Conservation (phyloP, 1,140 invertebrate species). For the Metaphire vulgaris region DNA sequence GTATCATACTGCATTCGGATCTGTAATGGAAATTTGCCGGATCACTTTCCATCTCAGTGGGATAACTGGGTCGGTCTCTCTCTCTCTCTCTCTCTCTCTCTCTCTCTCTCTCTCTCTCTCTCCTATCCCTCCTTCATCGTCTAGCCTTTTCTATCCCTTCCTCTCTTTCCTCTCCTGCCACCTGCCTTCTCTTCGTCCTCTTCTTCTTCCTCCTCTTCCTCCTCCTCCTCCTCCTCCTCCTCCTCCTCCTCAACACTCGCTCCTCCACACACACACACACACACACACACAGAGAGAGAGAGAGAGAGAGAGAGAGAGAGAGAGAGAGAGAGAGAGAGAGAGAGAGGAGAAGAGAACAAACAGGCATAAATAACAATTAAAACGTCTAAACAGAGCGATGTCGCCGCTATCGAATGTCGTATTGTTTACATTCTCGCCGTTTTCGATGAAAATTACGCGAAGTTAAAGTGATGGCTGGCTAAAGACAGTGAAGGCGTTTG, state of each 20-base stretch:
- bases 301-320: conserved; percentile 1
- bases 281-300: neutral
- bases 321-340: conserved; percentile 1
- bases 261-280: neutral
- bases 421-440: too few species aligned
- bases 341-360: neutral
- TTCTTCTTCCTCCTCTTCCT: neutral
- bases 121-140: neutral
- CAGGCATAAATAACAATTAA: neutral
- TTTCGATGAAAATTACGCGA: too few species aligned
- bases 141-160: neutral
- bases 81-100: neutral
- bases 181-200: neutral
- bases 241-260: neutral
- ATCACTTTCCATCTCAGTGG: too few species aligned
- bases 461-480: too few species aligned
- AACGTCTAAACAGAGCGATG: neutral
- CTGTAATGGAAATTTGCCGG: too few species aligned
- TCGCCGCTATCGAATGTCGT: too few species aligned
- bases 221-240: neutral
- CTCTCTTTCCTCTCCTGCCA: neutral
- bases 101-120: neutral
- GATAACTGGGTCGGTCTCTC: neutral
- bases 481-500: too few species aligned
- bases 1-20: too few species aligned